phyloP scores from a whole-genome alignment of 2,797 vertebrate species.

The Enteromius viviparus region DNA sequence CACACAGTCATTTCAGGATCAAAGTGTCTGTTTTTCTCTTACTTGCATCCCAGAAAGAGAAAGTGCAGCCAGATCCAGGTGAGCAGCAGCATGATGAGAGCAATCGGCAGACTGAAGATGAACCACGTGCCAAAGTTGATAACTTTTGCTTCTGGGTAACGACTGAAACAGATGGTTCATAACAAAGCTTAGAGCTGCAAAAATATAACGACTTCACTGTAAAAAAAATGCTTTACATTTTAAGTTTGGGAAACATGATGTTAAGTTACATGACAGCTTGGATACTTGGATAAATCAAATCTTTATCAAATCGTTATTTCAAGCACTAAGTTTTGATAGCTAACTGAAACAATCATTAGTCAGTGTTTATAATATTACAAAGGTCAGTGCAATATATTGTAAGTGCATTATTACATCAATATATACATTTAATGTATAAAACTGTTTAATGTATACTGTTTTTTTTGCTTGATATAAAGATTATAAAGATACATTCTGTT shows the following conservation, averaged over 20 bases:
- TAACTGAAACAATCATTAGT: not conserved
- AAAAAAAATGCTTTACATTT: not conserved
- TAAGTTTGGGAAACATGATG: not conserved
- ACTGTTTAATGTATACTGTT: no score
- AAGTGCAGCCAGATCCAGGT: slow-evolving; percentile 98
- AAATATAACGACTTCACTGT: not conserved
- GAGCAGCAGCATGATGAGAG: slow-evolving; percentile 92
- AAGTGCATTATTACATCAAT: not conserved
- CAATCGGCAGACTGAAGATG: slow-evolving; percentile 96
- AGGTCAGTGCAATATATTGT: not conserved
- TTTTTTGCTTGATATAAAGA: no score
- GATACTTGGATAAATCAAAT: not conserved
- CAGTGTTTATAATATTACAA: not conserved
- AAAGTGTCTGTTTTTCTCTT: slow-evolving; percentile 64
- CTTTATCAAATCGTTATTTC: no score
- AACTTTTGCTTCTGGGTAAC: slow-evolving; percentile 92
- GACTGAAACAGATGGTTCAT: slow-evolving; percentile 73
- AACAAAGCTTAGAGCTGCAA: not conserved
- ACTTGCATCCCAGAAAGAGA: slow-evolving; percentile 98
- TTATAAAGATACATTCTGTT: no score
- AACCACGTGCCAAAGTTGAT: slow-evolving; percentile 99
- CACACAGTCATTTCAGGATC: not conserved
- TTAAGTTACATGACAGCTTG: not conserved
- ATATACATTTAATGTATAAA: not conserved
- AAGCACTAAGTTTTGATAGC: not conserved